Conservation (phyloP, 1,140 invertebrate genomes). For the Neotoxoptera formosana region DNA sequence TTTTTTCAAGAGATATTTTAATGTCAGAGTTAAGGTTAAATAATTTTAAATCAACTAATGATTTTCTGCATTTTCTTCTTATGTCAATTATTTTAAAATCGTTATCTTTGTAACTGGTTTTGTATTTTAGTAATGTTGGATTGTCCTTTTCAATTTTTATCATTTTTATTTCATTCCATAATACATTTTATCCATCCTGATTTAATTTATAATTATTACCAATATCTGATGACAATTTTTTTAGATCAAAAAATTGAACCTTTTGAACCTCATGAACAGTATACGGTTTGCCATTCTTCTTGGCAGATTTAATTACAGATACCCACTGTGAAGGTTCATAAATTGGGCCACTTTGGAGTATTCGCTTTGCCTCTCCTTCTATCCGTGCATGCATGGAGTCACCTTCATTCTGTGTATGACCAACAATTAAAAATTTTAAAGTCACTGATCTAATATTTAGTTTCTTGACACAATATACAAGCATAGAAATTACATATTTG, state of each 20-base stretch:
- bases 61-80: background rate
- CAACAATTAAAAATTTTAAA: background rate
- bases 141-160: constrained; percentile 1
- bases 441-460: background rate
- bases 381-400: background rate
- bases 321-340: background rate
- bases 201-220: background rate
- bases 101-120: background rate
- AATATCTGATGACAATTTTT: constrained; percentile 6
- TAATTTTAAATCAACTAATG: too few relatives aligned
- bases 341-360: background rate
- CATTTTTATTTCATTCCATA: constrained; percentile 25
- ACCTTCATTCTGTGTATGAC: background rate
- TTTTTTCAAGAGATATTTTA: background rate
- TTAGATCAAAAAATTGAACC: background rate
- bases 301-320: background rate
- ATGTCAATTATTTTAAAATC: background rate
- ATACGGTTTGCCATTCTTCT: background rate
- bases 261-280: background rate
- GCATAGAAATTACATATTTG: background rate
- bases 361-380: constrained; percentile 8
- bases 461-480: constrained; percentile 1
- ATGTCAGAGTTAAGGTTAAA: too few relatives aligned
- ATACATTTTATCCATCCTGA: background rate
- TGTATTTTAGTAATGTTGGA: background rate